These are phyloP conservation scores for Drosophila ogumai DNA, from an alignment of 1,140 invertebrate genomes.

Conservation along the genomic window DNA sequence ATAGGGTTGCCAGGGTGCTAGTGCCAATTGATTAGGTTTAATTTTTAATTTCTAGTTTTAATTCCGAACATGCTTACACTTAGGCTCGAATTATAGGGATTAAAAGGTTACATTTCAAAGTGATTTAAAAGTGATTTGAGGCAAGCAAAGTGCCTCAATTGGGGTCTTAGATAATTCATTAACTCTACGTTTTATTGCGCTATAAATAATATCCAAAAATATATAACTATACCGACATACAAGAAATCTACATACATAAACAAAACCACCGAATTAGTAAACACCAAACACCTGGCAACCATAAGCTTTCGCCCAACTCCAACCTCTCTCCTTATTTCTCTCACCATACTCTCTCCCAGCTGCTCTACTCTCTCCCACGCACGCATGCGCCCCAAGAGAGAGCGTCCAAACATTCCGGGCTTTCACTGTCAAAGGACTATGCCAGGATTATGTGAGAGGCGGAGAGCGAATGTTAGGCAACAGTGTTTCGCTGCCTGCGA, in stretches of 20 bases:
- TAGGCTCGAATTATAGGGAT: background rate
- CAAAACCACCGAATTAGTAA: background rate
- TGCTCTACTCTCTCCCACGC: conserved; percentile 35
- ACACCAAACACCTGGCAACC: background rate
- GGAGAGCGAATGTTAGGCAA: conserved; percentile 58
- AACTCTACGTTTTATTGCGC: too few relatives aligned
- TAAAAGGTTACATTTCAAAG: background rate
- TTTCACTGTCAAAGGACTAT: conserved; percentile 7
- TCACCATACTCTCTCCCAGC: conserved; percentile 12
- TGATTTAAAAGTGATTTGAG: too few relatives aligned
- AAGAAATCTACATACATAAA: too few relatives aligned
- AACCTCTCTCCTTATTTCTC: background rate
- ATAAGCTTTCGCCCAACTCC: background rate
- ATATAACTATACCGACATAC: too few relatives aligned
- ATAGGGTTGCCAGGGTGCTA: conserved; percentile 29
- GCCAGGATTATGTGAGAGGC: conserved; percentile 6
- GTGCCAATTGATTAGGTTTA: background rate
- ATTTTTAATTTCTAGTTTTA: background rate
- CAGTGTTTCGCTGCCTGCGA: conserved; percentile 63
- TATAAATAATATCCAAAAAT: too few relatives aligned
- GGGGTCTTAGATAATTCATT: background rate
- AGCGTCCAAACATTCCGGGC: conserved; percentile 39
- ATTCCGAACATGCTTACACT: too few relatives aligned
- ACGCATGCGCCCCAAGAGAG: conserved; percentile 22
- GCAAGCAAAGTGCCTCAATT: too few relatives aligned